Base-by-base conservation (phyloP, 2,113 vertebrate species). In the Notarius quadriscutis region DNA sequence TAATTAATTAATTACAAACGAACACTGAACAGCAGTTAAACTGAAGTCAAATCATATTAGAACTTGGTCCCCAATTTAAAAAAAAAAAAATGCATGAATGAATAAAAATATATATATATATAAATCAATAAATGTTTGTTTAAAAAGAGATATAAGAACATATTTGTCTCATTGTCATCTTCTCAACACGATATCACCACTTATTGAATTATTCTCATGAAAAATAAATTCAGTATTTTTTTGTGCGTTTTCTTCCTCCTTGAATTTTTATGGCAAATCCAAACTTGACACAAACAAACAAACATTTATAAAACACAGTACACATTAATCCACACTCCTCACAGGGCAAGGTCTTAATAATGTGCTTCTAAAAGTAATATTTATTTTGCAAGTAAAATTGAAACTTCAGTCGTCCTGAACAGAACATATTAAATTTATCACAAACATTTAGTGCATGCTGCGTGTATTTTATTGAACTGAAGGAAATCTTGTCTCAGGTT, bases 361-460 rank as follows among this genome's bases (percentile, higher is more conserved):
- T 14, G 8, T 9, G 50, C 4, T 34, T 74, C 15, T 77, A 62
- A 85, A 77, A 85, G 7, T 50, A 1, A 0, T 14, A 81, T n/a
- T 85, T 85, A 85, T 77, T 85, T 62, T 15, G 11, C 18, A 67
- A 62, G n/a, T 75, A 60, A 75, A 84, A 84, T 2, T 2, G 5
- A n/a, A 41, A 34, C 27, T 9, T 57, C 9, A 84, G 34, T 71
- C n/a, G 20, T 10, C 41, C 82, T 34, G 53, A 62, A 75, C 20
- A 85, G 30, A 71, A 34, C 69, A 60, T 41, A 41, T 84, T 1
- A 30, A 48, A 50, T 62, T n/a, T 0, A 62, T 48, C 30, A 7
- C 1, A 82, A 62, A 82, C 67, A 0, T 69, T 14, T 27, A 3
- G 34, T 9, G 58, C 10, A n/a, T 48, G 6, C 30, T 18, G 20